Evolutionary conservation across 2,888 invertebrate genomes (phyloP).

Genomic region (Acanthococcus lagerstroemiae): DNA sequence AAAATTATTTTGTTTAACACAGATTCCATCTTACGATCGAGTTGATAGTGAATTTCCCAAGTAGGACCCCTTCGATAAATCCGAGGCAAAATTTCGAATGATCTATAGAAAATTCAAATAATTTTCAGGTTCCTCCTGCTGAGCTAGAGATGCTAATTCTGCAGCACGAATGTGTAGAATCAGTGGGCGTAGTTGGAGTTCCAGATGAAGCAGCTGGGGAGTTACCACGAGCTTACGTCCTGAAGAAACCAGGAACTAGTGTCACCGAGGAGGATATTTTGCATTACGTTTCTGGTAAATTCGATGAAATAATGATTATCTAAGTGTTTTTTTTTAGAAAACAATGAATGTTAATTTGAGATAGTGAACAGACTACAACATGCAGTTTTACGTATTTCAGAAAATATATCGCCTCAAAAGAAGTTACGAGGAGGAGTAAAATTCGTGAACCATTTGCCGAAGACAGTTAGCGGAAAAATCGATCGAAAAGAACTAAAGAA

Average conservation of each 20-base stretch:
- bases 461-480: constrained; percentile 68
- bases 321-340: too few species aligned
- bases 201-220: constrained; percentile 64
- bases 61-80: too few species aligned
- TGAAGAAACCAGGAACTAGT: constrained; percentile 48
- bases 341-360: too few species aligned
- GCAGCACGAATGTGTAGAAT: constrained; percentile 58
- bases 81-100: background rate
- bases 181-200: constrained; percentile 73
- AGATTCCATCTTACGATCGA: too few species aligned
- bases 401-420: constrained; percentile 60
- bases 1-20: too few species aligned
- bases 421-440: constrained; percentile 63
- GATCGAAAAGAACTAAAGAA: constrained; percentile 53
- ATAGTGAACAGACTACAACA: too few species aligned
- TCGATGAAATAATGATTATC: too few species aligned
- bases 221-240: constrained; percentile 63
- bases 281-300: background rate
- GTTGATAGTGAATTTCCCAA: too few species aligned
- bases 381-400: constrained; percentile 38
- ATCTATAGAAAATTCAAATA: constrained; percentile 34
- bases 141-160: constrained; percentile 75
- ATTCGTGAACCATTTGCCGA: constrained; percentile 63
- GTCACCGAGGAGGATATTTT: constrained; percentile 50
- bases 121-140: constrained; percentile 73